phyloP scores from a whole-genome alignment of 2,113 vertebrate genomes.

The Progne subis region DNA sequence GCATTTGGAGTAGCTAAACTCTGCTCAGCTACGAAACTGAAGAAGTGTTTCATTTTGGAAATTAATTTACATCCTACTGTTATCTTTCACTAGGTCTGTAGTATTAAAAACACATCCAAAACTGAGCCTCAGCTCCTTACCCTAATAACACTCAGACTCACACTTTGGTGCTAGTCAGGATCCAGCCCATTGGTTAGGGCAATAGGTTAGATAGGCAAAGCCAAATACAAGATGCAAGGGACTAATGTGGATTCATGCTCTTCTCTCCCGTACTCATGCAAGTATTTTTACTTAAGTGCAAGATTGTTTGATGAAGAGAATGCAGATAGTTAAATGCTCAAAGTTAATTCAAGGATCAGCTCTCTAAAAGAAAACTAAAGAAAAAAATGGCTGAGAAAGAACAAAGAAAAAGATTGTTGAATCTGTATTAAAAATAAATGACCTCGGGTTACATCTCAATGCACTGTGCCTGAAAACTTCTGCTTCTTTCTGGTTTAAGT shows the following conservation, averaged over 20 bases:
- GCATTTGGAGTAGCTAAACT: not conserved
- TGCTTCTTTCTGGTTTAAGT: not conserved
- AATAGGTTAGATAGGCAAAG: not conserved
- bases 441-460: not conserved
- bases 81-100: not conserved
- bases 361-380: not conserved
- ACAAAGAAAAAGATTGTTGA: not conserved
- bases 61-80: not conserved
- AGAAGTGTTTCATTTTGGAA: not conserved
- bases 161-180: not conserved
- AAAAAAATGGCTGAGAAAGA: not conserved
- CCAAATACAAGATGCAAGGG: not conserved
- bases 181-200: not conserved
- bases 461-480: not conserved
- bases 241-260: not conserved
- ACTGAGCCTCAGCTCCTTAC: not conserved
- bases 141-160: not conserved
- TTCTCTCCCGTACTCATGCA: not conserved
- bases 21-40: not conserved
- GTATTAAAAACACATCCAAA: not conserved
- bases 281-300: not conserved
- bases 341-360: not conserved
- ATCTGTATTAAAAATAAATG: slow-evolving; percentile 38
- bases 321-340: not conserved
- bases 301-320: not conserved